Evolutionary conservation across 2,113 vertebrate species (phyloP).

Genomic region (Rhipidura dahli): DNA sequence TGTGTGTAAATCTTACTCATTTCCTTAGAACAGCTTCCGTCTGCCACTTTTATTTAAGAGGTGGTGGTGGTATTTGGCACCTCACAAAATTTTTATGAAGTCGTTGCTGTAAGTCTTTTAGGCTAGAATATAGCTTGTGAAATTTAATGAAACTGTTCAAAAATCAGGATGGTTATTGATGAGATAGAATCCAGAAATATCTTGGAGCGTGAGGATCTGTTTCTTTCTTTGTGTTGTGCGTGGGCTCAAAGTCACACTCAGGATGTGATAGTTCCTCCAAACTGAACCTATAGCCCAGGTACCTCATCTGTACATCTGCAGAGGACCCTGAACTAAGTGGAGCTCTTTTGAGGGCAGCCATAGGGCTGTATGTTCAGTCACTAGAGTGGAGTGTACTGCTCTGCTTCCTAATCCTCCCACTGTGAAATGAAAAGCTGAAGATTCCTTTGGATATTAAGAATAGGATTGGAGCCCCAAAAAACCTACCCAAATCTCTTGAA

Average conservation of each 20-base stretch:
- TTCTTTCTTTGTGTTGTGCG: not conserved
- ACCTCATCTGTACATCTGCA: not conserved
- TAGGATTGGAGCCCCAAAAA: not conserved
- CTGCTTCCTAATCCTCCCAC: not conserved
- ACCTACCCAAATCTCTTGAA: not conserved
- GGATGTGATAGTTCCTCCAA: not conserved
- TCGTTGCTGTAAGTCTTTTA: conserved; percentile 1
- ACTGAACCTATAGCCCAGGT: not conserved
- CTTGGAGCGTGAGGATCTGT: not conserved
- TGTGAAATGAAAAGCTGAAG: not conserved
- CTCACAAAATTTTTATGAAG: not conserved
- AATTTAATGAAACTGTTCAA: not conserved
- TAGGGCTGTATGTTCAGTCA: not conserved
- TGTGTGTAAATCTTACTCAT: not conserved
- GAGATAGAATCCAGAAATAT: conserved; percentile 17
- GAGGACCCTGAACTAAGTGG: not conserved
- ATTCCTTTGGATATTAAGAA: not conserved
- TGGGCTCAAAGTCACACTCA: not conserved
- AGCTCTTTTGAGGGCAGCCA: not conserved
- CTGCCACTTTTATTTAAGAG: not conserved
- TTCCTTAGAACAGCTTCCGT: conserved; percentile 12
- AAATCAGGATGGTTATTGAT: not conserved
- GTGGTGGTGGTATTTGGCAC: not conserved
- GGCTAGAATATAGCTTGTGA: not conserved
- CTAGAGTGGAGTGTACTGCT: not conserved